Percentiles rank a stretch among this genome's conserved stretches.
Conservation (phyloP, 2,113 vertebrate species). For the Rhinoderma darwinii region DNA sequence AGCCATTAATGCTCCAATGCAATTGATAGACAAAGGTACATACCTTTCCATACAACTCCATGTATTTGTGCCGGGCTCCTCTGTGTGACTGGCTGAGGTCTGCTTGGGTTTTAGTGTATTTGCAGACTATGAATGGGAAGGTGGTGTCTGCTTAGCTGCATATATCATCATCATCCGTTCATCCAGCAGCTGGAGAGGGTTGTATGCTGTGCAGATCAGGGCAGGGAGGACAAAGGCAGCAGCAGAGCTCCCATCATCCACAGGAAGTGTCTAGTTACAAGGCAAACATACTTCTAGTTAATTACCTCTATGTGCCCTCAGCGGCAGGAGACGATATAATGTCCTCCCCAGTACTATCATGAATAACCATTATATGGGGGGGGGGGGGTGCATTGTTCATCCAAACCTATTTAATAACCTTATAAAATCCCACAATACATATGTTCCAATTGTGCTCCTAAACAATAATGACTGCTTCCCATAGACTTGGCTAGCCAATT, state of each 20-base stretch:
- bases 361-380: not conserved
- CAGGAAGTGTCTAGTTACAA: constrained; percentile 50
- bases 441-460: not conserved
- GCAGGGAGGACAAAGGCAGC: constrained; percentile 50
- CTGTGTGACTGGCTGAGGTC: not conserved
- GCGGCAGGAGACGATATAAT: not conserved
- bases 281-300: constrained; percentile 23
- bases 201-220: constrained; percentile 15
- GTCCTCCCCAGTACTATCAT: not conserved
- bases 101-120: not conserved
- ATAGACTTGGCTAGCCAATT: not conserved
- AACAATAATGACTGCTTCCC: not conserved
- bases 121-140: not conserved
- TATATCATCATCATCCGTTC: constrained; percentile 31
- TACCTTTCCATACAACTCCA: constrained; percentile 53
- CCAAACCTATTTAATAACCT: not conserved
- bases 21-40: constrained; percentile 1
- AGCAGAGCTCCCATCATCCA: not conserved
- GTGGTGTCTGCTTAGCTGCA: constrained; percentile 21
- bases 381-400: not conserved
- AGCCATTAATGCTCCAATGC: not conserved
- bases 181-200: constrained; percentile 27
- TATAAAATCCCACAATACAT: not conserved
- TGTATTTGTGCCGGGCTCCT: not conserved
- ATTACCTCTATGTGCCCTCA: constrained; percentile 34